Evolutionary conservation across 2,888 invertebrate species (phyloP), one percentile per base, ranked within the genome.

Genomic region (Exocentrus adspersus): DNA sequence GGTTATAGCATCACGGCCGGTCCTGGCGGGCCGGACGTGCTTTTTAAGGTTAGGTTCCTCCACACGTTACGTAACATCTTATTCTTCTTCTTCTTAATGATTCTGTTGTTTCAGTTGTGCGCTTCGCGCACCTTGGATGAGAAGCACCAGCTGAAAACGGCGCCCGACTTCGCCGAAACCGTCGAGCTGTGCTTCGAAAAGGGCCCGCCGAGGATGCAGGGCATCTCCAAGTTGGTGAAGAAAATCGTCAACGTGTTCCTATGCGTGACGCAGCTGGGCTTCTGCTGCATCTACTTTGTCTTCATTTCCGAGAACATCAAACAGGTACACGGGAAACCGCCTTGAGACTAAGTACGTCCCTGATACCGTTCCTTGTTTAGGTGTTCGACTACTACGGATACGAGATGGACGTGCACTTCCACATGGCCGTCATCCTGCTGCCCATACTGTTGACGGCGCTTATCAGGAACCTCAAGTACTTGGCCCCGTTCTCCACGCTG

Each of bases 281-380:
- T 98, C 84, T 98, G 98, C 83, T 97, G 97, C 81, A 94, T 98
- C 21, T 98, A 98, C 83, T 93, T 97, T 76, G 94, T 98, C 14
- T 98, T 98, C 81, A 93, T 98, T 71, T 92, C 96, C 9, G 90
- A 90, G 67, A 97, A 95, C 81, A 81, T 94, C 65, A 87, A 92
- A 82, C 88, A 91, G 88, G 93, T 92, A 24, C 24, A 7, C 24
- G n/a, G n/a, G n/a, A n/a, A n/a, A n/a, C n/a, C n/a, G n/a, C n/a
- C n/a, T n/a, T n/a, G n/a, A n/a, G n/a, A n/a, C n/a, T n/a, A n/a
- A n/a, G n/a, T n/a, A n/a, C n/a, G n/a, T n/a, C n/a, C n/a, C n/a
- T n/a, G n/a, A n/a, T n/a, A n/a, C n/a, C n/a, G n/a, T n/a, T n/a
- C n/a, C n/a, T n/a, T n/a, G n/a, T n/a, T n/a, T n/a, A 93, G 93